Percentiles rank a stretch among this genome's conserved stretches.
Evolutionary conservation across 2,797 vertebrate genomes (phyloP).

Genomic region (Bucorvus abyssinicus): DNA sequence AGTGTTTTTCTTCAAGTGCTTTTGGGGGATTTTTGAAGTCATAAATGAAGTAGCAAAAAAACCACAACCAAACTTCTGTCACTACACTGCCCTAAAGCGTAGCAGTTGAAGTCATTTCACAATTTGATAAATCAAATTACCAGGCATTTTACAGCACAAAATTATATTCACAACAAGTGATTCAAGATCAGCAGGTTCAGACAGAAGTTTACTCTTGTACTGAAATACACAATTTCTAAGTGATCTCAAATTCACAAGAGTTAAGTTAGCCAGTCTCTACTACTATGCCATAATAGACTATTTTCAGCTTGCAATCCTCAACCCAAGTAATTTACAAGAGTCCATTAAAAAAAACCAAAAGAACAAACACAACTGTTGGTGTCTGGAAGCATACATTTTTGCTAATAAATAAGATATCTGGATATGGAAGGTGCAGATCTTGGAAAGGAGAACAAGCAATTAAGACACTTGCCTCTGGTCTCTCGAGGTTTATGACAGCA

Average conservation of each 20-base stretch:
- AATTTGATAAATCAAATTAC: neutral
- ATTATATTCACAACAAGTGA: neutral
- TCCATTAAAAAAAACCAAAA: neutral
- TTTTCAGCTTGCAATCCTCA: neutral
- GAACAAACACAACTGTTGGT: neutral
- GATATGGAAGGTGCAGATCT: neutral
- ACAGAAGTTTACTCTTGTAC: neutral
- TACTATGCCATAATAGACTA: neutral
- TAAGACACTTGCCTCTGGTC: neutral
- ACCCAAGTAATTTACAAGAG: neutral
- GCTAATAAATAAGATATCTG: neutral
- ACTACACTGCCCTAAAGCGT: neutral
- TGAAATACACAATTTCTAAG: neutral
- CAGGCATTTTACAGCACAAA: neutral
- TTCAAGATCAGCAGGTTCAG: neutral
- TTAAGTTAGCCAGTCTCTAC: neutral
- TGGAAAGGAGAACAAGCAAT: neutral
- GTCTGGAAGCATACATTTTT: neutral
- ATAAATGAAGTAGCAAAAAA: neutral
- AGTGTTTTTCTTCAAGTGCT: neutral
- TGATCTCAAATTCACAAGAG: neutral
- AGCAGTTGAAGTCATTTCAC: neutral
- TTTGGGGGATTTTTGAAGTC: neutral
- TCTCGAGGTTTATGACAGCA: neutral
- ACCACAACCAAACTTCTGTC: no score